Evolutionary conservation across 2,888 invertebrate species (phyloP), one percentile per base, ranked within the genome.

Genomic region (Trissonchulus sp.): DNA sequence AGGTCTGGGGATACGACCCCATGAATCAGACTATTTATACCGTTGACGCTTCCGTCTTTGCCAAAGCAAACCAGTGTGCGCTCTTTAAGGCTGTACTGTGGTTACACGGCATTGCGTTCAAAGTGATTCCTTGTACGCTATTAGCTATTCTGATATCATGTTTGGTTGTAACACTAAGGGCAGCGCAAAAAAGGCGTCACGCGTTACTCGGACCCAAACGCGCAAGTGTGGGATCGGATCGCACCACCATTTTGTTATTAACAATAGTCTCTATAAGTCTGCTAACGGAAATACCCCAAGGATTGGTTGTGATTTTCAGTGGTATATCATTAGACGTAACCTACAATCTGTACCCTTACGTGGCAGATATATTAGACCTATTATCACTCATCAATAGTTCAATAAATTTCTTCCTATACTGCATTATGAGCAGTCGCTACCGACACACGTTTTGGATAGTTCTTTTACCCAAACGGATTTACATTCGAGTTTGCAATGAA

Each of bases 231-330:
- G 48, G 48, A 48, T 48, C 71, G 36, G 71, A 69, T 36, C 23
- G 34, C 2, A 72, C 73, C 30, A 72, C 73, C 3, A 30, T 30
- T 3, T 15, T 72, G 38, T 62, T 72, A 8, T n/a, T 72, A 28
- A 3, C 28, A 63, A 31, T 72, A 2, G 8, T 72, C 28, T 72
- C 60, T 2, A 35, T 72, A 2, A 62, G 38, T 72, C 31, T 72
- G n/a, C 48, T 72, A 28, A 60, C 73, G 18, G 73, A 72, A 72
- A 62, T 72, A 15, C 73, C 73, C n/a, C 73, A 72, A 60, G 73
- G 73, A 3, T 23, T 72, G 62, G n/a, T 72, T 23, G 28, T 60
- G 23, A 72, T 72, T 2, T n/a, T 60, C 3, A 60, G 48, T 31
- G 73, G 48, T 23, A 60, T 72, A 2, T 72, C 30, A 8, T 35